A percentile compares a stretch with the other conserved stretches of the same genome.
These are phyloP conservation scores for Callospermophilus lateralis DNA, from an alignment of 2,113 vertebrate genomes.

Conservation along the genomic window DNA sequence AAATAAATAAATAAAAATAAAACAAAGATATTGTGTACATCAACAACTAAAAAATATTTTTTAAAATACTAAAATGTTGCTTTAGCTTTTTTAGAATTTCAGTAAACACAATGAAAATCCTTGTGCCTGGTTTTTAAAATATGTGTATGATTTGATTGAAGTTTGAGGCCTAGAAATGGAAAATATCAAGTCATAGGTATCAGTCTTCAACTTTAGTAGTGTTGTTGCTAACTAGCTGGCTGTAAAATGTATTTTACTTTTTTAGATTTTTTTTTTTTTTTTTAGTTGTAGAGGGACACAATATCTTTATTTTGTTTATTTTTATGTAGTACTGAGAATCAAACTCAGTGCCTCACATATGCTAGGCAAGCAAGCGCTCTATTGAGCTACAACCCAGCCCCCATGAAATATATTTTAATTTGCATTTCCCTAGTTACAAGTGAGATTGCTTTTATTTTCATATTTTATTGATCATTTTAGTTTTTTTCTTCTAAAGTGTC, in stretches of 20 bases:
- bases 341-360: no score
- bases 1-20: no score
- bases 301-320: no score
- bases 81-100: neutral
- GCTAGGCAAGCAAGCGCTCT: no score
- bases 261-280: no score
- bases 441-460: neutral
- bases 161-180: neutral
- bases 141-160: neutral
- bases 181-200: neutral
- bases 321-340: no score
- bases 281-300: no score
- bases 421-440: constrained; percentile 11
- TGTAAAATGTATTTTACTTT: constrained; percentile 15
- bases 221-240: neutral
- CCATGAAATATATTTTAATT: constrained; percentile 36
- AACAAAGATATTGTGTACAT: no score
- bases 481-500: neutral
- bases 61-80: neutral
- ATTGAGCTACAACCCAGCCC: no score
- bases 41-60: no score
- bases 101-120: neutral
- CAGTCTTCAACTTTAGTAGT: neutral
- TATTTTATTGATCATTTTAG: neutral
- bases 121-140: neutral